Evolutionary conservation across 2,113 vertebrate genomes (phyloP).

Genomic region (Chlamydotis undulata): DNA sequence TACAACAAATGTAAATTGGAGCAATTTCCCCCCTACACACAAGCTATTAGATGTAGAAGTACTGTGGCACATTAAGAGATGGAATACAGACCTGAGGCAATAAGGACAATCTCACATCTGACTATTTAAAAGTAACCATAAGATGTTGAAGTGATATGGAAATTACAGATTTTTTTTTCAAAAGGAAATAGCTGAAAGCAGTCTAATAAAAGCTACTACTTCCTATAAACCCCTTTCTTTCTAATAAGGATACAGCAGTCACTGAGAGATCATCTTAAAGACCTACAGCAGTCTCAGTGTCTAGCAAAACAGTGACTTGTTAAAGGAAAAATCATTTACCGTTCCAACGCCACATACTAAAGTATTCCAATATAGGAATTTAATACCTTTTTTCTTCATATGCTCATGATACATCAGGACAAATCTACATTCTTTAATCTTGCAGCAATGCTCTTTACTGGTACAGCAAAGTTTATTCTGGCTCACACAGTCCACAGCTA

Average conservation of each 20-base stretch:
- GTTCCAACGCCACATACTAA: not conserved
- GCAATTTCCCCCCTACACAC: not conserved
- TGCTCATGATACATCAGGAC: not conserved
- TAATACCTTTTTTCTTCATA: not conserved
- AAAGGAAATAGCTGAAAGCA: not conserved
- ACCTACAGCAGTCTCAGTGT: not conserved
- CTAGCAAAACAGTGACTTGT: not conserved
- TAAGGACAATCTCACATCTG: not conserved
- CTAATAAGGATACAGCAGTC: not conserved
- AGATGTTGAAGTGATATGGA: not conserved
- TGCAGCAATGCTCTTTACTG: not conserved
- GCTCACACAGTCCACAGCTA: not conserved
- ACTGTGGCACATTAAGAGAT: not conserved
- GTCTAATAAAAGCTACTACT: not conserved
- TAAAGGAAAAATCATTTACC: not conserved
- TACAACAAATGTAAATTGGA: not conserved
- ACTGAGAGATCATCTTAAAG: not conserved
- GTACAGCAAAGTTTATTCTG: not conserved
- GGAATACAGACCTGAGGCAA: not conserved
- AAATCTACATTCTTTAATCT: not conserved
- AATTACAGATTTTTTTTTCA: not conserved
- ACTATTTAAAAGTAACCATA: not conserved
- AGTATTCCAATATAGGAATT: not conserved
- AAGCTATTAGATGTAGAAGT: not conserved
- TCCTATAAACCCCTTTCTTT: not conserved